Evolutionary conservation across 2,888 invertebrate species (phyloP), one percentile per base, ranked within the genome.

Genomic region (Chloroclysta siterata): DNA sequence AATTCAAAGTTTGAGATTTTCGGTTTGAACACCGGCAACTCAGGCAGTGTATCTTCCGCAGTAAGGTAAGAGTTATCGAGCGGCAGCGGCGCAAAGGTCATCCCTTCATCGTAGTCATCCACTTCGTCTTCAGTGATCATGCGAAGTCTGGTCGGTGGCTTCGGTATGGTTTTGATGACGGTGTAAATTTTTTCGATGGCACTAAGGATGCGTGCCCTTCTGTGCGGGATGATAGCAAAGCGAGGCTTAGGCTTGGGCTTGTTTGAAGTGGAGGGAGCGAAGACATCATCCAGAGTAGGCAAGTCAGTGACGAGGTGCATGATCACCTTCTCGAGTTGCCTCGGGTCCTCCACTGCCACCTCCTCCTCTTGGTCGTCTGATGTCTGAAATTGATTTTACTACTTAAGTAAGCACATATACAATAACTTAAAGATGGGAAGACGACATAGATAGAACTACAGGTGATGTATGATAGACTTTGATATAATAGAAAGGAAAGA

Each of bases 241-340:
- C 76, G 80, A 0, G 70, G n/a, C 59, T 42, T n/a, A 74, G 60
- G 0, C 66, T 58, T 22, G 22, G 0, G 39, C 15, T 3, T 2
- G 44, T 13, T 1, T 53, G 29, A 39, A 11, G 2, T 69, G 72
- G 0, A 74, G 70, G 0, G 76, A 52, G 3, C 71, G 8, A 41
- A 56, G 0, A 83, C 28, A 10, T 15, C 33, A 10, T 8, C 15
- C 14, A 13, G 79, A 0, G 85, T 80, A 0, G 90, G 90, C n/a
- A 91, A 68, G 54, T 88, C 81, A 0, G 83, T 87, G 0, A 91
- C 88, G 17, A 97, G 85, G 72, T 95, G 94, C 13, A 95, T 90
- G 53, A 97, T 95, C 0, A 95, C 96, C 73, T 94, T 94, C 74
- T 96, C 95, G 29, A 97, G 79, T 66, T 95, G 79, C 41, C 76